Conservation (phyloP, 1,140 invertebrate species). For the Rhysida immarginata region DNA sequence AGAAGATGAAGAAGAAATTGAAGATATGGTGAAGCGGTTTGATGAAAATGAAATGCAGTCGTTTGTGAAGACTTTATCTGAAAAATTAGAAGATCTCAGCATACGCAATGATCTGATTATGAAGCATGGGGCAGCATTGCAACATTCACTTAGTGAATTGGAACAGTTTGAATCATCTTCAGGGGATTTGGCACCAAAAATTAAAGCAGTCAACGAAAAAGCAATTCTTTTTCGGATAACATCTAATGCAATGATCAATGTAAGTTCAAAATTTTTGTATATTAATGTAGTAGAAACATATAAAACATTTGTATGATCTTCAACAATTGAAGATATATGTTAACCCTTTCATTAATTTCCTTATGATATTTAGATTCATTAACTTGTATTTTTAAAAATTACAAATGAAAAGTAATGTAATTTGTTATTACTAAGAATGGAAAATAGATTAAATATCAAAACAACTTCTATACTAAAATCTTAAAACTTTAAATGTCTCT, state of each 20-base stretch:
- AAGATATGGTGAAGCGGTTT: constrained; percentile 27
- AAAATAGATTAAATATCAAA: no score
- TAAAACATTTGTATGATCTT: no score
- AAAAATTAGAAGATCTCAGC: constrained; percentile 67
- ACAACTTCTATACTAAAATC: no score
- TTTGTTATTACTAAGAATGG: no score
- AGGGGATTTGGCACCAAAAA: constrained; percentile 29
- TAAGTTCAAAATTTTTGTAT: constrained; percentile 38
- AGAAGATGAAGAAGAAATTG: constrained; percentile 58
- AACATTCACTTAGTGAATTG: constrained; percentile 66
- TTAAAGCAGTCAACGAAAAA: constrained; percentile 70
- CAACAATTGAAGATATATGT: no score
- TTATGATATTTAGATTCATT: background rate
- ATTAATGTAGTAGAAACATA: no score
- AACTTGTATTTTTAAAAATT: background rate
- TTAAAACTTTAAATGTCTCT: no score
- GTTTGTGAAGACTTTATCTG: constrained; percentile 42
- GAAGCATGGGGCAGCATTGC: constrained; percentile 69
- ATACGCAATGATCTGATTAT: constrained; percentile 78
- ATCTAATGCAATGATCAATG: constrained; percentile 89
- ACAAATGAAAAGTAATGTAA: background rate
- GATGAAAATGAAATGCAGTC: constrained; percentile 40
- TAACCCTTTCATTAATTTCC: background rate
- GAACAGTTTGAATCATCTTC: constrained; percentile 47
- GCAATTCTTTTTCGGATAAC: constrained; percentile 86